These are phyloP conservation scores for Amblyornis subalaris DNA, from an alignment of 2,113 vertebrate genomes.

Conservation along the genomic window DNA sequence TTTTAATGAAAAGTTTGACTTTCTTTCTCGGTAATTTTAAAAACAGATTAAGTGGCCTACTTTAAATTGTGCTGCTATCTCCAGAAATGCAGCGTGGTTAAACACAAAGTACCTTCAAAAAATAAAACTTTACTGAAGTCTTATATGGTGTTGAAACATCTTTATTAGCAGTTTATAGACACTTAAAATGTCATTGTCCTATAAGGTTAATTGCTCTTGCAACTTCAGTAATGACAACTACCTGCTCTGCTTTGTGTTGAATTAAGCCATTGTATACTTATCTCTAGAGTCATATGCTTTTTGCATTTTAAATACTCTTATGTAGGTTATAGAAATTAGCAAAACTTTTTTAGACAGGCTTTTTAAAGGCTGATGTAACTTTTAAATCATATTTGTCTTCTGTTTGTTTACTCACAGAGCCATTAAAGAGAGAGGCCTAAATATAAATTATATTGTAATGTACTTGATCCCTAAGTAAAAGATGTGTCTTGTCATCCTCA, in stretches of 20 bases:
- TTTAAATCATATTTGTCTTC: background rate
- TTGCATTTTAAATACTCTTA: background rate
- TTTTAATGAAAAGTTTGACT: background rate
- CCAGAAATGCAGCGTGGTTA: background rate
- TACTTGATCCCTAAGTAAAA: background rate
- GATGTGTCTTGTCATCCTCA: background rate
- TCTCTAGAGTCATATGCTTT: background rate
- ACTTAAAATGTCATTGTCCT: background rate
- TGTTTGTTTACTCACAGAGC: background rate
- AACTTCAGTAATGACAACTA: background rate
- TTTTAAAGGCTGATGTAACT: background rate
- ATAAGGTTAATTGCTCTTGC: background rate
- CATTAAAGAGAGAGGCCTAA: background rate
- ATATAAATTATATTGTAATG: background rate
- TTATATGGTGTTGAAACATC: background rate
- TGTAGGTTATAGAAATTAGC: background rate
- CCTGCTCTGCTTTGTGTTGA: background rate
- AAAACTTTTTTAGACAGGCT: background rate
- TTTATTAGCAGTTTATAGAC: background rate
- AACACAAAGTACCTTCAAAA: background rate
- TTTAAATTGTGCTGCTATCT: background rate
- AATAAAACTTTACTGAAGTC: background rate
- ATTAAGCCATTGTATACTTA: background rate
- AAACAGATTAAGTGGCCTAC: background rate
- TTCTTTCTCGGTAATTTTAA: background rate